A percentile compares a stretch with the other conserved stretches of the same genome.
phyloP scores from a whole-genome alignment of 2,888 invertebrate species.

The Seira musarum region DNA sequence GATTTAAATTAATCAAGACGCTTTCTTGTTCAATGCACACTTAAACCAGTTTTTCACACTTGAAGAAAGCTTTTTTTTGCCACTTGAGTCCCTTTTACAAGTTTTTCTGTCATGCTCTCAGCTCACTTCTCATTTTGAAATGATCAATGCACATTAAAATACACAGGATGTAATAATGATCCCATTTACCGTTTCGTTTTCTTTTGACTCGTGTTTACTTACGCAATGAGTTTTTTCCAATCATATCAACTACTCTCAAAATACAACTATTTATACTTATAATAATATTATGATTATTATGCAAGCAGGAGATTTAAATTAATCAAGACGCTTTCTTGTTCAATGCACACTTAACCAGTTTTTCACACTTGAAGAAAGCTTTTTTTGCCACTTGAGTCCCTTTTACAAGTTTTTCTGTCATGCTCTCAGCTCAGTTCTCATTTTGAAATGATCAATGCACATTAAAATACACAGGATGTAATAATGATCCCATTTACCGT shows the following conservation, averaged over 20 bases:
- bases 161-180: neutral
- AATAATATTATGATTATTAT: slow-evolving; percentile 7
- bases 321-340: slow-evolving; percentile 34
- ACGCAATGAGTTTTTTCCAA: neutral
- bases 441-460: neutral
- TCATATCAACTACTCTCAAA: neutral
- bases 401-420: slow-evolving; percentile 2
- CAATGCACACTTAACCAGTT: slow-evolving; percentile 28
- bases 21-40: slow-evolving; percentile 44
- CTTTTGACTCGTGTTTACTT: neutral
- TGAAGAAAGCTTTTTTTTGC: neutral
- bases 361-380: neutral
- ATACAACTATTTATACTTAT: slow-evolving; percentile 14
- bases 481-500: neutral
- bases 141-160: neutral
- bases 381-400: neutral
- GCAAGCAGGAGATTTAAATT: no score
- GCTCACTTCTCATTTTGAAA: neutral
- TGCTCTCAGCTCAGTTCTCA: no score
- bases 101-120: no score
- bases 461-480: neutral
- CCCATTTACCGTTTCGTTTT: no score
- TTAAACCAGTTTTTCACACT: neutral
- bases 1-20: slow-evolving; percentile 22
- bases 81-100: slow-evolving; percentile 1